A percentile compares a stretch with the other conserved stretches of the same genome.
Evolutionary conservation across 2,888 invertebrate species (phyloP).

Genomic region (Sycophila texana): DNA sequence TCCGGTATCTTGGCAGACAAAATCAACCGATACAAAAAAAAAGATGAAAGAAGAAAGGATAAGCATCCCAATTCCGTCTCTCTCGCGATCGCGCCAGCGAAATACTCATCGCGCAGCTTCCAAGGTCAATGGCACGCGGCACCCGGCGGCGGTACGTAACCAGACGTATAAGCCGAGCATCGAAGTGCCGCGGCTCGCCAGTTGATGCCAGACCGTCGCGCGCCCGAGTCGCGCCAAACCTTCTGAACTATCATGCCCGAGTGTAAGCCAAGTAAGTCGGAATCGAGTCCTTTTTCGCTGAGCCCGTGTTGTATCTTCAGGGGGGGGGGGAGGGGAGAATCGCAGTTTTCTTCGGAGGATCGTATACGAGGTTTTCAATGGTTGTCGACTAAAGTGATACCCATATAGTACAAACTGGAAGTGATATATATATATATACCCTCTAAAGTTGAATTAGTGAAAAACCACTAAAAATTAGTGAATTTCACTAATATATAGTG

Average conservation of each 20-base stretch:
- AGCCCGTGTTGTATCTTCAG: not conserved
- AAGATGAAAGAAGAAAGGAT: not conserved
- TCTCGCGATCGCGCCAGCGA: not conserved
- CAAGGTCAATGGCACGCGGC: slow-evolving; percentile 16
- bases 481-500: too few relatives aligned
- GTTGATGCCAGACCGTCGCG: slow-evolving; percentile 18
- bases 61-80: not conserved
- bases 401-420: too few relatives aligned
- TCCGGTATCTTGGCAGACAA: too few relatives aligned
- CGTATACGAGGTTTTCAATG: too few relatives aligned
- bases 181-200: slow-evolving; percentile 7
- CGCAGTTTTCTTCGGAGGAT: too few relatives aligned
- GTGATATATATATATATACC: too few relatives aligned
- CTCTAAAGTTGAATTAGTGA: too few relatives aligned
- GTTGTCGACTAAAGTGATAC: too few relatives aligned
- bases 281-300: not conserved
- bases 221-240: not conserved
- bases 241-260: not conserved
- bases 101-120: not conserved
- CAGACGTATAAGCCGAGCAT: slow-evolving; percentile 14
- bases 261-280: slow-evolving; percentile 3
- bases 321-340: too few relatives aligned
- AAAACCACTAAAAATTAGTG: too few relatives aligned
- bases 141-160: not conserved
- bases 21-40: too few relatives aligned